Base-by-base conservation (phyloP, 1,140 invertebrate genomes). In the Whitmania pigra region DNA sequence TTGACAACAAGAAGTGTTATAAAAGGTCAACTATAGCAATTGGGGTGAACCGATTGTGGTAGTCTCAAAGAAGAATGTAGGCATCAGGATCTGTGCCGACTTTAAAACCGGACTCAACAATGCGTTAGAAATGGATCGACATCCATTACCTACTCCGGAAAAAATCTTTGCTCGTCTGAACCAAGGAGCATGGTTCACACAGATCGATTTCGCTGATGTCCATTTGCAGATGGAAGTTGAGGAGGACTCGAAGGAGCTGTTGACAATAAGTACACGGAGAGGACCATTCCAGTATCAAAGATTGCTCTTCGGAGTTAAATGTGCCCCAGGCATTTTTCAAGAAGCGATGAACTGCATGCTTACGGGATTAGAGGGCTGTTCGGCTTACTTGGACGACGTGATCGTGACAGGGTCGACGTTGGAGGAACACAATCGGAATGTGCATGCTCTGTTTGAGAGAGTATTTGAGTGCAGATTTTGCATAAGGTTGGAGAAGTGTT, bases 251-350 rank as follows among this genome's bases (percentile, higher is more conserved):
- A 36, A 36, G 31, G 6, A 36, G 6, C 31, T 36, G 31, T 2
- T 36, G 31, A 36, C 31, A 36, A 36, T 6, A 2, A 36, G 6
- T 6, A 36, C 31, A 3, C 31, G 2, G 2, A 36, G 6, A 36
- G 31, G 31, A 2, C 6, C 6, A 2, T 36, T 36, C 31, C 31
- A 36, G 31, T 36, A 36, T 6, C 31, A 36, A 6, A 36, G 31
- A 36, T 6, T 36, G 6, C 31, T 6, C 25, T 72, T 84, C 77
- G 84, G 82, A 17, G 79, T 86, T 17, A 80, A 83, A 73, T 79
- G 78, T 15, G 83, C 83, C 0, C 83, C 83, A 17, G 74, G 76
- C 18, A 80, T 83, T 71, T 86, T 86, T 72, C 80, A 86, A 73
- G 29, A 78, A 71, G 76, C 80, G 43, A 81, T 86, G 40, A 79